These are phyloP conservation scores for Leptopilina drosophilae DNA, from an alignment of 2,888 invertebrate genomes.

Conservation along the genomic window DNA sequence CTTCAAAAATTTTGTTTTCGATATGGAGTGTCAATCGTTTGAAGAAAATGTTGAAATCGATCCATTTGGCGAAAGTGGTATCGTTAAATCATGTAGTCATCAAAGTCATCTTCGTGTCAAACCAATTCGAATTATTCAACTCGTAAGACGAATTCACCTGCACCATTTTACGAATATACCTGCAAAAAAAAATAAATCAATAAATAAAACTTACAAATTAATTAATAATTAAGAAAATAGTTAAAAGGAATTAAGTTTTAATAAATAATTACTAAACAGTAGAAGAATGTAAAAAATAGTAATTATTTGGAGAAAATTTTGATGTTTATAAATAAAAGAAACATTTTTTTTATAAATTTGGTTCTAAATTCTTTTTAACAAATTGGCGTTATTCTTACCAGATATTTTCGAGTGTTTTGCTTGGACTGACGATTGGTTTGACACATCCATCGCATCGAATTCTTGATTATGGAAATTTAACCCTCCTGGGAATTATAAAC, in stretches of 20 bases:
- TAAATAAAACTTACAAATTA: neutral
- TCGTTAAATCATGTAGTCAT: neutral
- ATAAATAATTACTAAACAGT: no score
- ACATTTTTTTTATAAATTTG: no score
- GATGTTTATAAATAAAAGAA: neutral
- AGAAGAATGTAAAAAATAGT: no score
- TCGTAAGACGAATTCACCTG: neutral
- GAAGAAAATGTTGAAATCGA: neutral
- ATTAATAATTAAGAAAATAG: no score
- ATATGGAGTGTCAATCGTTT: neutral
- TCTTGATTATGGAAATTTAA: conserved; percentile 27
- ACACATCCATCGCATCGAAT: conserved; percentile 21
- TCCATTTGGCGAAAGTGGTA: neutral
- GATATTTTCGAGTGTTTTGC: conserved; percentile 6
- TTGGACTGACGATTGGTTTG: conserved; percentile 25
- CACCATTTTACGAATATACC: neutral
- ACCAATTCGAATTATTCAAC: conserved; percentile 32
- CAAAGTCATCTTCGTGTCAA: conserved; percentile 12
- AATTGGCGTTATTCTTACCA: neutral
- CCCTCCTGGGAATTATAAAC: conserved; percentile 26
- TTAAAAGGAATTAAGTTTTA: neutral
- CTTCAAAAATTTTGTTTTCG: neutral
- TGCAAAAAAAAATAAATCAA: no score
- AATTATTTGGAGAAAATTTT: no score
- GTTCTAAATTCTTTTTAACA: no score